These are phyloP conservation scores for Chaetodon trifascialis DNA, from an alignment of 2,113 vertebrate species.

Conservation along the genomic window DNA sequence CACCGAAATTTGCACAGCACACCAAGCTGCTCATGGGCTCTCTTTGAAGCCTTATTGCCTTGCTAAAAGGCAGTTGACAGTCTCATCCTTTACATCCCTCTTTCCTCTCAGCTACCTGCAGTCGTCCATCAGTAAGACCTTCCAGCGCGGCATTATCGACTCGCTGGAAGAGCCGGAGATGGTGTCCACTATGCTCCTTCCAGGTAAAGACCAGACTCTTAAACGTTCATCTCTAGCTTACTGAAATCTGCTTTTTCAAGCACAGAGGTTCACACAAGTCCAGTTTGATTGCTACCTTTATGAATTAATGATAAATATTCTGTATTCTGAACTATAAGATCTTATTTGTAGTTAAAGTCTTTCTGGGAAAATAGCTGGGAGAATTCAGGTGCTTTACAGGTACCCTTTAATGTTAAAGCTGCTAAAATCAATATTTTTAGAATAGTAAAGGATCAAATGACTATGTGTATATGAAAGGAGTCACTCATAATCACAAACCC, in stretches of 20 bases:
- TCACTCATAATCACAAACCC: not conserved
- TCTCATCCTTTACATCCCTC: constrained; percentile 25
- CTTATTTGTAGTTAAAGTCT: not conserved
- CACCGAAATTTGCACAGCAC: constrained; percentile 1
- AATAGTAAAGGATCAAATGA: not conserved
- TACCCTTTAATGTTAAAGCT: not conserved
- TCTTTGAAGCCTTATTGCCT: constrained; percentile 23
- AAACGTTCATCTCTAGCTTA: not conserved
- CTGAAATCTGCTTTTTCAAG: not conserved
- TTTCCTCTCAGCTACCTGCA: constrained; percentile 89
- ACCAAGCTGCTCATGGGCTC: constrained; percentile 1
- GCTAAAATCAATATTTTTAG: not conserved
- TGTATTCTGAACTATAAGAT: not conserved
- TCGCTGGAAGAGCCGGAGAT: constrained; percentile 79
- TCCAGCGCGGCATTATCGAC: constrained; percentile 79
- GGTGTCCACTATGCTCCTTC: constrained; percentile 81
- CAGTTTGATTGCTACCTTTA: not conserved
- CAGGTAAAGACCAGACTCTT: constrained; percentile 60
- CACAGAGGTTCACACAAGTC: not conserved
- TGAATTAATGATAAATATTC: not conserved
- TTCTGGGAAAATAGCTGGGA: not conserved
- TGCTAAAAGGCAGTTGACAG: not conserved
- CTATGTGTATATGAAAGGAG: not conserved
- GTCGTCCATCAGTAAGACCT: constrained; percentile 84
- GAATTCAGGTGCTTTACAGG: not conserved